These are phyloP conservation scores for Hypsopygia costalis DNA, from an alignment of 2,888 invertebrate genomes.

Conservation along the genomic window DNA sequence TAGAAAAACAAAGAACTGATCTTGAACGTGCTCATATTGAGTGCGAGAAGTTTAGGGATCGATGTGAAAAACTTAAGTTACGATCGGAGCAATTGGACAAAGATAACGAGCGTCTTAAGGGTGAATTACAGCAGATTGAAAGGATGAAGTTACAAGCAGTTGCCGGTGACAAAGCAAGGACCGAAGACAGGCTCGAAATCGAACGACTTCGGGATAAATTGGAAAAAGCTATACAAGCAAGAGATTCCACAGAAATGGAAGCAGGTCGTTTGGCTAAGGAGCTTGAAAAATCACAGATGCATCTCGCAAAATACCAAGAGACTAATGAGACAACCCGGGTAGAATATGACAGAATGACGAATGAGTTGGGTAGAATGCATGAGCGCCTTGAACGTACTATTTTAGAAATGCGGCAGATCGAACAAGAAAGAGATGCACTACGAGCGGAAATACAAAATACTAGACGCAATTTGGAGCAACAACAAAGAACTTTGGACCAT, in stretches of 20 bases:
- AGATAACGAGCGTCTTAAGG: constrained; percentile 72
- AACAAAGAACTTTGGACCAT: constrained; percentile 83
- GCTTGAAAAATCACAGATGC: constrained; percentile 91
- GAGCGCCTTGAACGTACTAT: constrained; percentile 89
- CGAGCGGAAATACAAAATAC: constrained; percentile 85
- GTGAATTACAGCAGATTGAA: constrained; percentile 84
- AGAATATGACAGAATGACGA: constrained; percentile 91
- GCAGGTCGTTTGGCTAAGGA: constrained; percentile 91
- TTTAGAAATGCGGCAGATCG: constrained; percentile 84
- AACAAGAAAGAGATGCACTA: constrained; percentile 87
- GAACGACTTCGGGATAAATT: constrained; percentile 92
- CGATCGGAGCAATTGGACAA: constrained; percentile 86
- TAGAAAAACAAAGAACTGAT: constrained; percentile 90
- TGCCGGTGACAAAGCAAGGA: constrained; percentile 83
- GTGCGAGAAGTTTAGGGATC: constrained; percentile 92
- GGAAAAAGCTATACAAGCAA: constrained; percentile 90
- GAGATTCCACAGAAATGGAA: constrained; percentile 92
- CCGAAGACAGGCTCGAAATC: constrained; percentile 87
- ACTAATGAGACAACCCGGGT: constrained; percentile 90
- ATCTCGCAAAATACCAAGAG: constrained; percentile 91
- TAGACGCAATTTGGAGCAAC: constrained; percentile 82
- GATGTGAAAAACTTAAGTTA: constrained; percentile 90
- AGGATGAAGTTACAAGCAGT: constrained; percentile 86
- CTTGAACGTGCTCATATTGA: constrained; percentile 93
- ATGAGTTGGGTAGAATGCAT: constrained; percentile 89